These are phyloP conservation scores for Dolichoris vasculosae DNA, from an alignment of 1,140 invertebrate species.

Conservation along the genomic window DNA sequence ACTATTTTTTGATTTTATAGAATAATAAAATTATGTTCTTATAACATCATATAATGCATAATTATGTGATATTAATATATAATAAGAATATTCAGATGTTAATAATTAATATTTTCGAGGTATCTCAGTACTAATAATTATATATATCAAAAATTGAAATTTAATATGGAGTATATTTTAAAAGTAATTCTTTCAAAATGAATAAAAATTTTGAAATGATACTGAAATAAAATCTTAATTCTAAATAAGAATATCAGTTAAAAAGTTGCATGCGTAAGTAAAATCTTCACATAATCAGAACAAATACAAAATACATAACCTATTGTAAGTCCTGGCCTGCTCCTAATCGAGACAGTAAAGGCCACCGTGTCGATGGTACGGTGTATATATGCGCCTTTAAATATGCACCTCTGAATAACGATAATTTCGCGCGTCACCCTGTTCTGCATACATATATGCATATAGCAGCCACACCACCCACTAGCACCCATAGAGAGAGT, in stretches of 20 bases:
- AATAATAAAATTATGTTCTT: too few species aligned
- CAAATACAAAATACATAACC: background rate
- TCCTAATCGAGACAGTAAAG: conserved; percentile 21
- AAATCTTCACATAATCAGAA: background rate
- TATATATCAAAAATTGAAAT: too few species aligned
- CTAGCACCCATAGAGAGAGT: background rate
- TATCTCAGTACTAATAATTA: too few species aligned
- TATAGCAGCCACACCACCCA: background rate
- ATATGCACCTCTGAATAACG: conserved; percentile 3
- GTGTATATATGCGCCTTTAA: conserved; percentile 15
- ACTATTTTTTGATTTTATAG: too few species aligned
- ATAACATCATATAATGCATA: too few species aligned
- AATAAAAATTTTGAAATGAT: too few species aligned
- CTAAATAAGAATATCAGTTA: background rate
- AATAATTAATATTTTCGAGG: too few species aligned
- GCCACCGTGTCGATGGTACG: conserved; percentile 29
- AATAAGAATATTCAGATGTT: too few species aligned
- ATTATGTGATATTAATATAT: too few species aligned
- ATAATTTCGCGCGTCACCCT: conserved; percentile 27
- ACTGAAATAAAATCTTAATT: background rate
- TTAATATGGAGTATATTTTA: too few species aligned
- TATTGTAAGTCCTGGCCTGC: background rate
- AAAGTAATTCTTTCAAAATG: too few species aligned
- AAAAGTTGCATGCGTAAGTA: background rate
- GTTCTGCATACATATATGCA: background rate